Evolutionary conservation across 2,113 vertebrate species (phyloP).

Genomic region (Pangasianodon hypophthalmus): DNA sequence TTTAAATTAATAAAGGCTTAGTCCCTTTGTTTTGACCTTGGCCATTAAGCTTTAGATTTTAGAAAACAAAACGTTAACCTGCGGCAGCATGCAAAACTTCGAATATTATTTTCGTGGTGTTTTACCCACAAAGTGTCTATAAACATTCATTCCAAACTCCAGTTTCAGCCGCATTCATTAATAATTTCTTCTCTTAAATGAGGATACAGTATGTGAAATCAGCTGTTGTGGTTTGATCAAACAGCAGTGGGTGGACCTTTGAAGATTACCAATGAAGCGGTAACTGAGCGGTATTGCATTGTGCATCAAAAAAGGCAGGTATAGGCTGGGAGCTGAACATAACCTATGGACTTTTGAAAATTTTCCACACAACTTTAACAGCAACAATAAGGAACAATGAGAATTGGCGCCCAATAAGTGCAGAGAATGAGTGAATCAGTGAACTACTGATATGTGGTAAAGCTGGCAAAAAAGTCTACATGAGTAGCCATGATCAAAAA

Average conservation of each 20-base stretch:
- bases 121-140: not conserved
- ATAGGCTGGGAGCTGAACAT: not conserved
- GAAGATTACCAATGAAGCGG: not conserved
- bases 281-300: not conserved
- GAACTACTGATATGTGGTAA: constrained; percentile 5
- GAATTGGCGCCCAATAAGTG: not conserved
- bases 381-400: not conserved
- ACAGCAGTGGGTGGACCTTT: not conserved
- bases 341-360: not conserved
- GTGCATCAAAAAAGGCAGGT: not conserved
- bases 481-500: not conserved
- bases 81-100: not conserved
- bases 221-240: not conserved
- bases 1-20: not conserved
- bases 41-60: not conserved
- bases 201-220: not conserved
- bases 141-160: not conserved
- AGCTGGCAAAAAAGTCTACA: not conserved
- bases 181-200: not conserved
- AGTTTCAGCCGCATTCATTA: not conserved
- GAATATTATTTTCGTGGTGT: not conserved
- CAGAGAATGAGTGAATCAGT: not conserved
- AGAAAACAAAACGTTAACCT: not conserved
- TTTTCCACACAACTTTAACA: not conserved
- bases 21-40: not conserved